phyloP scores from a whole-genome alignment of 2,113 vertebrate species.

The Cavia porcellus region DNA sequence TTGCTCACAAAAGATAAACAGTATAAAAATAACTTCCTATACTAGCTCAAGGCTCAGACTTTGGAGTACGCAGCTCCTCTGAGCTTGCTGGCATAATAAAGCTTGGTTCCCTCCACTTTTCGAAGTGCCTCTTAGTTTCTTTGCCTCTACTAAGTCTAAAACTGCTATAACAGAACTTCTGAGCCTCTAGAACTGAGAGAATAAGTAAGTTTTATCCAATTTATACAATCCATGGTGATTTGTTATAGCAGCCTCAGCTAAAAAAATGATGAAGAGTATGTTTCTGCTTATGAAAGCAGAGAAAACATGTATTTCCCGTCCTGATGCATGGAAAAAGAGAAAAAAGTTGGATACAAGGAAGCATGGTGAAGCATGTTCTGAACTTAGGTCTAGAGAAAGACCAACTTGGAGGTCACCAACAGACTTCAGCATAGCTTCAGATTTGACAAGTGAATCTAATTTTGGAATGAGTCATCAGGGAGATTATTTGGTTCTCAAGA shows the following conservation, averaged over 20 bases:
- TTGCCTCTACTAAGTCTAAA: background rate
- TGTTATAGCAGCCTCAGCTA: background rate
- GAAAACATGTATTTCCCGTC: background rate
- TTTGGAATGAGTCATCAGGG: conserved; percentile 17
- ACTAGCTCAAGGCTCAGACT: background rate
- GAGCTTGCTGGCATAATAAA: background rate
- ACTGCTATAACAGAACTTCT: background rate
- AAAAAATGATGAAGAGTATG: background rate
- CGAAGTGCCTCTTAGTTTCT: background rate
- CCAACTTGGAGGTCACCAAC: background rate
- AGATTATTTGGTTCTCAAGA: background rate
- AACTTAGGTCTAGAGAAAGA: background rate
- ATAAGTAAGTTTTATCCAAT: background rate
- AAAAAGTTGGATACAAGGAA: background rate
- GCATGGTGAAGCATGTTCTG: background rate
- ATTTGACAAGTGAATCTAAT: background rate
- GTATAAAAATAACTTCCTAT: background rate
- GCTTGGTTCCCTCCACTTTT: background rate
- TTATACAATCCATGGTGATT: background rate
- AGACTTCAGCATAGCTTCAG: background rate
- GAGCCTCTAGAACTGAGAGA: background rate
- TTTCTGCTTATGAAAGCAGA: background rate
- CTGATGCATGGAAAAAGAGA: background rate
- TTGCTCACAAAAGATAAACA: background rate
- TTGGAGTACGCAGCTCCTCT: background rate